Evolutionary conservation across 2,797 vertebrate species (phyloP).

Genomic region (Calcarius lapponicus): DNA sequence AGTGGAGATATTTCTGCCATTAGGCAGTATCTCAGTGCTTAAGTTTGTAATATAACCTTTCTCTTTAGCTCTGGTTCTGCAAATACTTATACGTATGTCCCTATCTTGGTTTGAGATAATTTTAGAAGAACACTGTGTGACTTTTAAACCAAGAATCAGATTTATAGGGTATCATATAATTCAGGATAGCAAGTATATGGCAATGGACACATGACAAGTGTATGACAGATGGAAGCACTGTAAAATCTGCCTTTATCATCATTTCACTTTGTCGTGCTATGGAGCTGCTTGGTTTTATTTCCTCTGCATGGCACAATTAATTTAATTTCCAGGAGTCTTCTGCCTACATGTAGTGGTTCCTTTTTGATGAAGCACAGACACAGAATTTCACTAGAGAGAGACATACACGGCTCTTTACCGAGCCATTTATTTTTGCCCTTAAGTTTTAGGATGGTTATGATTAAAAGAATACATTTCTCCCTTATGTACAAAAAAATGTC

Average conservation of each 20-base stretch:
- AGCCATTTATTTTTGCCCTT: not conserved
- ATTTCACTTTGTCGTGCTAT: not conserved
- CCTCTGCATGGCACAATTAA: not conserved
- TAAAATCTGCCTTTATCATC: conserved; percentile 1
- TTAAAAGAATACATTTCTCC: not conserved
- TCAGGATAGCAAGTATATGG: not conserved
- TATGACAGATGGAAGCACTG: not conserved
- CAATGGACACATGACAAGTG: not conserved
- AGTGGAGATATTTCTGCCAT: not conserved
- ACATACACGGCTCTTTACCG: not conserved
- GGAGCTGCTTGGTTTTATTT: conserved; percentile 18
- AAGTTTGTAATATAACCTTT: not conserved
- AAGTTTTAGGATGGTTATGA: not conserved
- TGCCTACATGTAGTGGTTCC: not conserved
- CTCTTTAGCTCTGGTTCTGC: not conserved
- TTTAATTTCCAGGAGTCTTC: conserved; percentile 3
- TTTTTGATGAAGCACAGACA: not conserved
- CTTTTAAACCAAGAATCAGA: not conserved
- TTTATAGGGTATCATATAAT: not conserved
- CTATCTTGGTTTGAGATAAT: not conserved
- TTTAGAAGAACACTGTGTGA: not conserved
- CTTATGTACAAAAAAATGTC: not conserved
- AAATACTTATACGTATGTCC: not conserved
- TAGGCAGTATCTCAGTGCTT: not conserved
- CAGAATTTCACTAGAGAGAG: not conserved